Evolutionary conservation across 2,888 invertebrate species (phyloP), one percentile per base, ranked within the genome.

Genomic region (Drosophila lacicola): DNA sequence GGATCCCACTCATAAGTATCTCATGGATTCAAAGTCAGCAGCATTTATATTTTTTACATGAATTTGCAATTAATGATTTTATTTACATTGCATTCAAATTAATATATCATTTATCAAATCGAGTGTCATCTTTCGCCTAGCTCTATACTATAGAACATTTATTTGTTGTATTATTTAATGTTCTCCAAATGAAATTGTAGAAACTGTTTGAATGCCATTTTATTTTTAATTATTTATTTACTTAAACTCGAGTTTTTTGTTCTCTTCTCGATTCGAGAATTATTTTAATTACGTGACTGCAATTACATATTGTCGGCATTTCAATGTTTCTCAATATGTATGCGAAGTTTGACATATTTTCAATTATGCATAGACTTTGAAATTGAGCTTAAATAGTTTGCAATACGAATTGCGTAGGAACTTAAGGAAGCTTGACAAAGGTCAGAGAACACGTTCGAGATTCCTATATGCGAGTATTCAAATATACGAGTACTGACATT

Each of bases 201-300:
- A 55, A 71, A 78, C 74, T 69, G 64, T 61, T 85, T 67, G 75
- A 84, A 74, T 88, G 85, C 45, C 79, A 63, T 58, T 61, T 63
- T 45, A 34, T 53, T 61, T 46, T 19, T n/a, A 60, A 64, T 60
- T 46, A 47, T 57, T 68, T 56, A 44, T 54, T 68, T 57, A 49
- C 21, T 63, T 63, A 44, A 51, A 64, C 57, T 50, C 37, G 39
- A 36, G 29, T 29, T 42, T 42, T 57, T 39, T 19, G 41, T 55
- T 37, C 64, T 75, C 66, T 63, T 58, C 50, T 51, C 63, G 69
- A 67, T 78, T 81, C 68, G 53, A 70, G 79, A 88, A 70, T 63
- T 66, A 78, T 85, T 69, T 74, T 55, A 69, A 75, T 82, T 85
- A 88, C 88, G 88, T 82, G 82, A 82, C 67, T 74, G 74, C 50